Conservation (phyloP, 2,797 vertebrate species). For the Lithobates sylvaticus region DNA sequence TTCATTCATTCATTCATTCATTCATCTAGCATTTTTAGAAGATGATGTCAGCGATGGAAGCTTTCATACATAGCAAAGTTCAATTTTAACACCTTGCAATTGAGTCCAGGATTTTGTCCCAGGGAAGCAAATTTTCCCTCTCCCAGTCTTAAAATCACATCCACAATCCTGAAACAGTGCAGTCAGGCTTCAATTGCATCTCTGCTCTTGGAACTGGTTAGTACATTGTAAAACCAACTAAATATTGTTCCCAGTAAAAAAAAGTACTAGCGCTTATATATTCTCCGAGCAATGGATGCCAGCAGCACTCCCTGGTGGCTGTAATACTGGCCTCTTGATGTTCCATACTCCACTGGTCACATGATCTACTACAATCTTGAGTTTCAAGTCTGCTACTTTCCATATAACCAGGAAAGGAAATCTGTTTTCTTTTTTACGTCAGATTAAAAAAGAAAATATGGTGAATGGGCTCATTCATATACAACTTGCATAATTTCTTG, state of each 20-base stretch:
- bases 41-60: too few relatives aligned
- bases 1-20: too few relatives aligned
- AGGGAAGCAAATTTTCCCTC: too few relatives aligned
- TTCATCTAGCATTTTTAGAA: too few relatives aligned
- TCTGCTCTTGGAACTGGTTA: neutral
- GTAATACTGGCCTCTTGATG: neutral
- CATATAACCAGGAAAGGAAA: constrained; percentile 17
- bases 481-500: neutral
- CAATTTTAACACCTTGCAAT: too few relatives aligned
- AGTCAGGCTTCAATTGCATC: too few relatives aligned
- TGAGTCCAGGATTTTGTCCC: too few relatives aligned
- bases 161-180: too few relatives aligned
- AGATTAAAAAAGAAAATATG: neutral
- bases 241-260: neutral
- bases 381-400: neutral
- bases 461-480: neutral
- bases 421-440: constrained; percentile 25
- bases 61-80: too few relatives aligned
- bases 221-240: neutral
- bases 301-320: neutral
- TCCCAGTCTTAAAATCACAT: too few relatives aligned
- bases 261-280: neutral
- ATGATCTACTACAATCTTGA: constrained; percentile 6
- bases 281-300: neutral
- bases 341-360: neutral